Percentiles rank a stretch among this genome's conserved stretches.
Conservation (phyloP, 2,113 vertebrate genomes). For the Clinocottus analis region DNA sequence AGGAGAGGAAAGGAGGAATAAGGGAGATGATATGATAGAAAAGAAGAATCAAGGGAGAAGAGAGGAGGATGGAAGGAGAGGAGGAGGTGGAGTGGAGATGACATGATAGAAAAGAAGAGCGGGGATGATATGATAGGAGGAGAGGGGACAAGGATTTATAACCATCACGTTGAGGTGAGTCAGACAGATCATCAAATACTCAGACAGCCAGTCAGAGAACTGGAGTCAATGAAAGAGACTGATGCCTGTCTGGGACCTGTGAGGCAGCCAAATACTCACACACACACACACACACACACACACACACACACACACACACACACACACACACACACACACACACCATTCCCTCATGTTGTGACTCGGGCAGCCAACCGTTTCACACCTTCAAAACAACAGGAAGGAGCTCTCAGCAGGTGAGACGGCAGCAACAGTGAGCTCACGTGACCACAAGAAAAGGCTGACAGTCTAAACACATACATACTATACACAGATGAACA, state of each 20-base stretch:
- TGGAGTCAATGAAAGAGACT: constrained; percentile 62
- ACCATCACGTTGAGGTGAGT: constrained; percentile 51
- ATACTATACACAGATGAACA: background rate
- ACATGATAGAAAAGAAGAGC: too few species aligned
- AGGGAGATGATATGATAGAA: too few species aligned
- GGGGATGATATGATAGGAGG: background rate
- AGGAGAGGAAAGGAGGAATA: too few species aligned
- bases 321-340: constrained; percentile 4
- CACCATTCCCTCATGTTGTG: constrained; percentile 35
- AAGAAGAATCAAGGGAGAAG: too few species aligned
- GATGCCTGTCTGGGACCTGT: constrained; percentile 56
- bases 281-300: constrained; percentile 14
- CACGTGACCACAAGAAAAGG: constrained; percentile 36
- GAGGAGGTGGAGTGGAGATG: too few species aligned
- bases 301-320: constrained; percentile 21
- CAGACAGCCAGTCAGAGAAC: constrained; percentile 62
- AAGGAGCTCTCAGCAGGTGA: constrained; percentile 59
- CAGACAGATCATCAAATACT: constrained; percentile 69
- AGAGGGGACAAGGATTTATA: constrained; percentile 39
- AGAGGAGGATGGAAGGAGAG: too few species aligned
- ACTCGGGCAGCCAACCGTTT: constrained; percentile 58
- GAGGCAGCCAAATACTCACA: constrained; percentile 33
- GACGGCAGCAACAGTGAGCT: constrained; percentile 24
- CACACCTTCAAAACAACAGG: constrained; percentile 49
- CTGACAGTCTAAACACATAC: constrained; percentile 9